Percentiles rank a stretch among this genome's conserved stretches.
Evolutionary conservation across 2,797 vertebrate species (phyloP).

Genomic region (Linurgus olivaceus): DNA sequence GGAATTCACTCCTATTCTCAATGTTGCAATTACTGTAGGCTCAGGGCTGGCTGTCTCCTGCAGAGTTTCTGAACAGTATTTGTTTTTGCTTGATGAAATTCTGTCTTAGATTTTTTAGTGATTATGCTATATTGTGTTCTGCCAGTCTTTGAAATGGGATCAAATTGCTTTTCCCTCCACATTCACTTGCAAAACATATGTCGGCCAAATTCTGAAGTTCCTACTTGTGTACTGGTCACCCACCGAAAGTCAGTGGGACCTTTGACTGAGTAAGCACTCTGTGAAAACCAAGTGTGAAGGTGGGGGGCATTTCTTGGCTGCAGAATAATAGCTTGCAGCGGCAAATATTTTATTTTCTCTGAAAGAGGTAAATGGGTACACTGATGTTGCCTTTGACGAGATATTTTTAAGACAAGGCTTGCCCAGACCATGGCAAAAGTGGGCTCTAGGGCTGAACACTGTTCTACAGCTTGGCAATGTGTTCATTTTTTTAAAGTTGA

Average conservation of each 20-base stretch:
- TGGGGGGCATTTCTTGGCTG: neutral
- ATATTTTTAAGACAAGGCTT: neutral
- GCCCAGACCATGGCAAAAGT: neutral
- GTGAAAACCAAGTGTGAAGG: neutral
- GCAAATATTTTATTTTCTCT: neutral
- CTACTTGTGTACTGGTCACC: slow-evolving; percentile 23
- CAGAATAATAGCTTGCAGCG: neutral
- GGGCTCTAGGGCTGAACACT: neutral
- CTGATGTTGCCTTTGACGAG: neutral
- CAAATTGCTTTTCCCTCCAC: slow-evolving; percentile 27
- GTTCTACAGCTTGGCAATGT: neutral
- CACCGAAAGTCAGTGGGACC: neutral
- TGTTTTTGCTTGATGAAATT: slow-evolving; percentile 67
- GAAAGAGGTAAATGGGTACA: neutral
- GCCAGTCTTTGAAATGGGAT: slow-evolving; percentile 67
- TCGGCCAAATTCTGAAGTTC: slow-evolving; percentile 46
- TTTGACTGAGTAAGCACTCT: slow-evolving; percentile 26
- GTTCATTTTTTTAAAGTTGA: neutral
- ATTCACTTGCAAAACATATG: slow-evolving; percentile 38
- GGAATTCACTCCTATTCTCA: slow-evolving; percentile 64
- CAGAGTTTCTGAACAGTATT: slow-evolving; percentile 58
- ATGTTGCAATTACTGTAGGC: slow-evolving; percentile 42
- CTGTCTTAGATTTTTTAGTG: slow-evolving; percentile 58
- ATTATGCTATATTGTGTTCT: slow-evolving; percentile 55
- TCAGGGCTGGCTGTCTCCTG: slow-evolving; percentile 48